A percentile compares a stretch with the other conserved stretches of the same genome.
phyloP scores from a whole-genome alignment of 2,888 invertebrate species.

The Melinaea menophilus region DNA sequence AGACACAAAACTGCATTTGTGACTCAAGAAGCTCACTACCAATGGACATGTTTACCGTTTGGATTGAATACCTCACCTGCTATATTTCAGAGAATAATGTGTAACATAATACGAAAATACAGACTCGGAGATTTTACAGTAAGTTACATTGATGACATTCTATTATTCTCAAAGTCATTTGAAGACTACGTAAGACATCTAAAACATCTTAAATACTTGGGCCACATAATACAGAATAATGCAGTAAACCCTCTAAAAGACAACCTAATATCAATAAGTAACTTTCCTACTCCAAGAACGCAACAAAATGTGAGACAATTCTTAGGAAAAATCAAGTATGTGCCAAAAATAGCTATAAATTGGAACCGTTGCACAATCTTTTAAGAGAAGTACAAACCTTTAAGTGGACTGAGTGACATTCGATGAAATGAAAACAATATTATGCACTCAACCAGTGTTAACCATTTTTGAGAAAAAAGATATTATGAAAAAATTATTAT shows the following conservation, averaged over 20 bases:
- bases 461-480: slow-evolving; percentile 16
- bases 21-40: not conserved
- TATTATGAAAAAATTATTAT: slow-evolving; percentile 26
- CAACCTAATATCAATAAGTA: slow-evolving; percentile 27
- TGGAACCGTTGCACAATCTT: slow-evolving; percentile 37
- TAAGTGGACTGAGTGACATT: slow-evolving; percentile 14
- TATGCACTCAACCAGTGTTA: too few relatives aligned
- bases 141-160: slow-evolving; percentile 22
- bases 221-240: slow-evolving; percentile 19
- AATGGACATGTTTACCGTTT: not conserved
- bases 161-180: slow-evolving; percentile 32
- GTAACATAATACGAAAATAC: not conserved
- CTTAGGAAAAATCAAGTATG: slow-evolving; percentile 33
- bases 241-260: slow-evolving; percentile 34
- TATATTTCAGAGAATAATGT: not conserved
- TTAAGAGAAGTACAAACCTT: slow-evolving; percentile 33
- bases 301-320: slow-evolving; percentile 30
- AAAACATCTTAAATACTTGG: slow-evolving; percentile 11
- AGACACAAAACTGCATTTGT: slow-evolving; percentile 15
- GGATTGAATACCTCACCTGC: not conserved
- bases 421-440: too few relatives aligned
- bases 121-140: slow-evolving; percentile 5
- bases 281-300: slow-evolving; percentile 26
- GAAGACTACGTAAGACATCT: slow-evolving; percentile 29
- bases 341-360: slow-evolving; percentile 31